A percentile compares a stretch with the other conserved stretches of the same genome.
phyloP scores from a whole-genome alignment of 2,888 invertebrate genomes.

The Microplitis manilae region DNA sequence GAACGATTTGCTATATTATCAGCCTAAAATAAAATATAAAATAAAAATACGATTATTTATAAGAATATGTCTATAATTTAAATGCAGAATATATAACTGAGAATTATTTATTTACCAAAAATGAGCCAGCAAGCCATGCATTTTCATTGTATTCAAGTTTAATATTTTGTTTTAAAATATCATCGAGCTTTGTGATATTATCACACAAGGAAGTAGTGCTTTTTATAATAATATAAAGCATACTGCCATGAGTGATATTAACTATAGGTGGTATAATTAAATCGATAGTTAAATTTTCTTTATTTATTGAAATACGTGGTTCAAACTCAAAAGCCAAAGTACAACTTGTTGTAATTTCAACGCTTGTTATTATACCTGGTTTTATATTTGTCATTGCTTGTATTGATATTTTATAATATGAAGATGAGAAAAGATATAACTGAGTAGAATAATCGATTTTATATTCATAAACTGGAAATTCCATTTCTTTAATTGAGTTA shows the following conservation, averaged over 20 bases:
- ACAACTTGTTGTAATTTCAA: constrained; percentile 38
- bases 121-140: constrained; percentile 47
- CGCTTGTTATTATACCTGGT: neutral
- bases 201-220: constrained; percentile 47
- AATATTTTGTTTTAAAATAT: neutral
- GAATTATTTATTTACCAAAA: constrained; percentile 41
- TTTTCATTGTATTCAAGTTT: constrained; percentile 34
- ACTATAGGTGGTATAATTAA: constrained; percentile 52
- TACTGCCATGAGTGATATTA: constrained; percentile 49
- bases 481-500: neutral
- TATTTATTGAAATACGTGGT: constrained; percentile 20
- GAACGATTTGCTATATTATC: constrained; percentile 29
- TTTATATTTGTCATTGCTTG: constrained; percentile 32
- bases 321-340: constrained; percentile 42
- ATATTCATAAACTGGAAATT: constrained; percentile 37
- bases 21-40: constrained; percentile 42
- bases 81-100: neutral
- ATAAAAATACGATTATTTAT: neutral
- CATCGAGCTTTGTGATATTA: constrained; percentile 2
- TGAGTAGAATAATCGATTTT: constrained; percentile 36
- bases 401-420: constrained; percentile 49
- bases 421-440: constrained; percentile 51
- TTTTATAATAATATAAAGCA: constrained; percentile 48
- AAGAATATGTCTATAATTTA: neutral
- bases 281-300: constrained; percentile 43